Conservation (phyloP, 2,113 vertebrate species). For the Prinia subflava region DNA sequence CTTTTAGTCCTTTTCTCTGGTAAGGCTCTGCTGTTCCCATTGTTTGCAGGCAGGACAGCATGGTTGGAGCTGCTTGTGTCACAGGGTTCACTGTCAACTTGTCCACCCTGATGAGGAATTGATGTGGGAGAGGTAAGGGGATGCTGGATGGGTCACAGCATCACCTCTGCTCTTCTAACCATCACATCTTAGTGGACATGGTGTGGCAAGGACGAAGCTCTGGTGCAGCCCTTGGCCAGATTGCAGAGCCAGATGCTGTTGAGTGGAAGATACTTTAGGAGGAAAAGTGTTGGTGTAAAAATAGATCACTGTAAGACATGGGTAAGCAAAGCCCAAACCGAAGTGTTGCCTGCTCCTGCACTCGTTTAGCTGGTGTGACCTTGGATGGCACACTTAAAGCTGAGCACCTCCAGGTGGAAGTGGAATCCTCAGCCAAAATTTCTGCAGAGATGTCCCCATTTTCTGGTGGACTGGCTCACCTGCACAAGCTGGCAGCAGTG, state of each 20-base stretch:
- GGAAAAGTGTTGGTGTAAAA: background rate
- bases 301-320: background rate
- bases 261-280: background rate
- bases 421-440: background rate
- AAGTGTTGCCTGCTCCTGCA: background rate
- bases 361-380: background rate
- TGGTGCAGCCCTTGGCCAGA: background rate
- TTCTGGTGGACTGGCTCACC: background rate
- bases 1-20: background rate
- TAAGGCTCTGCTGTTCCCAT: background rate
- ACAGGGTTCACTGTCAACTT: background rate
- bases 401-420: background rate
- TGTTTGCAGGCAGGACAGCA: rapidly evolving
- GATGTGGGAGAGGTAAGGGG: background rate
- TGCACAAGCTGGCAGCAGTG: background rate
- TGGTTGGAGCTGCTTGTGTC: background rate
- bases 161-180: background rate
- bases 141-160: background rate
- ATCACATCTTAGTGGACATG: rapidly evolving
- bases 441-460: background rate
- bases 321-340: background rate
- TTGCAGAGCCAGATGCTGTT: background rate
- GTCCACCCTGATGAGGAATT: background rate
- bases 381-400: background rate
- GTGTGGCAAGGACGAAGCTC: background rate